A percentile compares a stretch with the other conserved stretches of the same genome.
Conservation (phyloP, 2,113 vertebrate genomes). For the Oncorhynchus masou region DNA sequence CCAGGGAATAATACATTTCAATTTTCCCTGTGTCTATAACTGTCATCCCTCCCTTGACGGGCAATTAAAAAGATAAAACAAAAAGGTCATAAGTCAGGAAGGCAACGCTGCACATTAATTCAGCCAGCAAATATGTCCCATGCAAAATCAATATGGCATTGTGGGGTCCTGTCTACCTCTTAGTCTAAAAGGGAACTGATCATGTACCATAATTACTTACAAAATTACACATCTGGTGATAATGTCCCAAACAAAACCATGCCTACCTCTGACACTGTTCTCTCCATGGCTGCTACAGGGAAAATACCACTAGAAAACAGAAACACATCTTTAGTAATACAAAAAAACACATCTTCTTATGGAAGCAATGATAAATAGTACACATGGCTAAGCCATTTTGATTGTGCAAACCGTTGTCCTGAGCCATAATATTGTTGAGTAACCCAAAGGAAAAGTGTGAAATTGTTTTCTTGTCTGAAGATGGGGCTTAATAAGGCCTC, state of each 20-base stretch:
- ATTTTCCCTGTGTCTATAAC: slow-evolving; percentile 51
- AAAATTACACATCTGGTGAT: slow-evolving; percentile 36
- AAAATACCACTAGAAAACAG: background rate
- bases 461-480: too few relatives aligned
- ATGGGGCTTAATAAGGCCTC: too few relatives aligned
- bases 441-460: too few relatives aligned
- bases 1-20: slow-evolving; percentile 48
- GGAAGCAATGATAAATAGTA: too few relatives aligned
- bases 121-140: slow-evolving; percentile 48
- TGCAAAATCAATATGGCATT: slow-evolving; percentile 50
- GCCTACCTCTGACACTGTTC: background rate
- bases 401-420: too few relatives aligned
- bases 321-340: too few relatives aligned
- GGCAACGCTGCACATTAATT: slow-evolving; percentile 50
- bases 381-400: too few relatives aligned
- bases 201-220: slow-evolving; percentile 40
- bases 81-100: slow-evolving; percentile 58
- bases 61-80: slow-evolving; percentile 63
- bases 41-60: slow-evolving; percentile 48
- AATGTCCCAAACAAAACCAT: background rate
- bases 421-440: too few relatives aligned
- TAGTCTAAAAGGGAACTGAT: slow-evolving; percentile 35
- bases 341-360: too few relatives aligned
- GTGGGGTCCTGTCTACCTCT: slow-evolving; percentile 26
- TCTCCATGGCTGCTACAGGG: background rate